Conservation (phyloP, 92 coral and sea anemone species). For the Micromussa lordhowensis region DNA sequence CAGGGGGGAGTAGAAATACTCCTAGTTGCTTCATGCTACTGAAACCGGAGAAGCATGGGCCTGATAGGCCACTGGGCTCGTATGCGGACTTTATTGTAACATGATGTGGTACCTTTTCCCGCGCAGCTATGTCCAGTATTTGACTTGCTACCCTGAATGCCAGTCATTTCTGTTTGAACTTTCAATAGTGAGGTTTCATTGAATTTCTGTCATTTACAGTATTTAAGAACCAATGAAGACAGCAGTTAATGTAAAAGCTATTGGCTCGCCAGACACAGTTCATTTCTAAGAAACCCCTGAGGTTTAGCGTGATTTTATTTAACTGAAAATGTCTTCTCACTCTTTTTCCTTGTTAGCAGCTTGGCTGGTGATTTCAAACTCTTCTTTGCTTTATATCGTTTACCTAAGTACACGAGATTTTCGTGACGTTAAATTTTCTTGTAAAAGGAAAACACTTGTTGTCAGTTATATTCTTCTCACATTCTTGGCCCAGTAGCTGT, state of each 20-base stretch:
- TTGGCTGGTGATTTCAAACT: background rate
- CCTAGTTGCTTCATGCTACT: no score
- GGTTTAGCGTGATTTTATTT: background rate
- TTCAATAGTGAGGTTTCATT: background rate
- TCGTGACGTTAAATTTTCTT: no score
- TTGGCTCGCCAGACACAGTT: no score
- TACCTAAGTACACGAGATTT: no score
- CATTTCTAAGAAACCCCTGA: background rate
- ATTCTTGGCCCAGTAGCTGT: background rate
- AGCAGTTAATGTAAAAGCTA: no score
- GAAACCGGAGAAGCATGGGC: no score
- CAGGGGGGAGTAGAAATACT: no score
- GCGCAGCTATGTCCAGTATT: background rate
- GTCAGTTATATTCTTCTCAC: background rate
- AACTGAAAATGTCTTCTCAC: background rate
- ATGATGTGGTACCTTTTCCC: no score
- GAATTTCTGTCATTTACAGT: background rate
- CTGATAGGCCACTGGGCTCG: no score
- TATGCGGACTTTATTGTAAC: no score
- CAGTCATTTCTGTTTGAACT: background rate
- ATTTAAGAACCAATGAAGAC: background rate
- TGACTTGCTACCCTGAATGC: no score
- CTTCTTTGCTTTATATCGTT: background rate
- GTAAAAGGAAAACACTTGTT: no score
- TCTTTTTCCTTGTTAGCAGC: background rate